Percentiles rank a stretch among this genome's conserved stretches.
These are phyloP conservation scores for Paramisgurnus dabryanus DNA, from an alignment of 2,113 vertebrate genomes.

Conservation along the genomic window DNA sequence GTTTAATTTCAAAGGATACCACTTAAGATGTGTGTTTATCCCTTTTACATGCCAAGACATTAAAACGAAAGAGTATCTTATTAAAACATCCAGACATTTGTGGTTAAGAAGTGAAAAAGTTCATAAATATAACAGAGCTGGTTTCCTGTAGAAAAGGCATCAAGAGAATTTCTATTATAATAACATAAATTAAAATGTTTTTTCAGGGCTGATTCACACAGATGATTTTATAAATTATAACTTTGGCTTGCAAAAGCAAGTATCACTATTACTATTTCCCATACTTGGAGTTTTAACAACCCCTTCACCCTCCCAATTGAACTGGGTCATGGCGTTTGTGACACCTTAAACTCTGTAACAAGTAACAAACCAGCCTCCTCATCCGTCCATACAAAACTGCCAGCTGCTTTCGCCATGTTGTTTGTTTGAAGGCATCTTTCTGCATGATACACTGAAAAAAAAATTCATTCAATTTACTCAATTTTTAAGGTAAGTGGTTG, in stretches of 20 bases:
- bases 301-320: no score
- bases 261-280: not conserved
- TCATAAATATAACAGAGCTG: constrained; percentile 28
- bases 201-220: not conserved
- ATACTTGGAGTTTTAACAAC: not conserved
- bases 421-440: no score
- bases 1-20: constrained; percentile 47
- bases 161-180: not conserved
- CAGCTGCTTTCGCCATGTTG: no score
- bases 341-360: no score
- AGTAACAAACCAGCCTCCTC: no score
- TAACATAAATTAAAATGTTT: not conserved
- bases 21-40: constrained; percentile 21
- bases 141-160: not conserved
- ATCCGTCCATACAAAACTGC: no score
- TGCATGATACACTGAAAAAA: no score
- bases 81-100: constrained; percentile 6
- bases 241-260: not conserved
- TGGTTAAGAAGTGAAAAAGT: constrained; percentile 6
- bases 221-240: not conserved
- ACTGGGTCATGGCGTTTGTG: no score
- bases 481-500: no score
- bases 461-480: no score
- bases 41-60: constrained; percentile 39
- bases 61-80: constrained; percentile 15